A percentile compares a stretch with the other conserved stretches of the same genome.
Conservation (phyloP, 2,797 vertebrate genomes). For the Acanthurus lineatus region DNA sequence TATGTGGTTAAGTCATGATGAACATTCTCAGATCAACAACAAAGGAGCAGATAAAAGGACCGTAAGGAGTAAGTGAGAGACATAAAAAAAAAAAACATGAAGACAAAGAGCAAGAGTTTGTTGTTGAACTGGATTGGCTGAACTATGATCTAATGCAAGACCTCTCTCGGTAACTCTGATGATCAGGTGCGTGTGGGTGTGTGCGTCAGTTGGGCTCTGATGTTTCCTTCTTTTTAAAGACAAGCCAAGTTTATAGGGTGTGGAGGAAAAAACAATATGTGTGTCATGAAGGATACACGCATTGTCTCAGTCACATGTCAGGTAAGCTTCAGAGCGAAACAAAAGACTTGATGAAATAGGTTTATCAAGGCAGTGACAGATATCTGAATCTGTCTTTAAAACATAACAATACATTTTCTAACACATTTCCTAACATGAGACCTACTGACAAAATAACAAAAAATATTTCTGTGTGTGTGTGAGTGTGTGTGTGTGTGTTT, state of each 20-base stretch:
- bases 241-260: constrained; percentile 17
- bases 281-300: neutral
- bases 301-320: constrained; percentile 5
- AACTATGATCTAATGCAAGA: constrained; percentile 40
- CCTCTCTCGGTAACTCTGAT: constrained; percentile 14
- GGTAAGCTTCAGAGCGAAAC: neutral
- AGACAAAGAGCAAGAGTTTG: constrained; percentile 11
- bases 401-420: neutral
- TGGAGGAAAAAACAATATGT: constrained; percentile 11
- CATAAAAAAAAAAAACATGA: neutral
- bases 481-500: neutral
- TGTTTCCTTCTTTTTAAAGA: constrained; percentile 27
- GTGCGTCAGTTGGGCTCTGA: neutral
- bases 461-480: too few relatives aligned
- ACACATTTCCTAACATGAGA: neutral
- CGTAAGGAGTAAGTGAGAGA: neutral
- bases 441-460: neutral
- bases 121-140: constrained; percentile 59
- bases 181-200: constrained; percentile 14
- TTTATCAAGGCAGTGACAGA: neutral
- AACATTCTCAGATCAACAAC: constrained; percentile 23
- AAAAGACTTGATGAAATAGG: neutral
- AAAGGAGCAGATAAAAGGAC: constrained; percentile 24
- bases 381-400: neutral
- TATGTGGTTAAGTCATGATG: constrained; percentile 29